Conservation (phyloP, 2,888 invertebrate species). For the Agonopterix heracliana region DNA sequence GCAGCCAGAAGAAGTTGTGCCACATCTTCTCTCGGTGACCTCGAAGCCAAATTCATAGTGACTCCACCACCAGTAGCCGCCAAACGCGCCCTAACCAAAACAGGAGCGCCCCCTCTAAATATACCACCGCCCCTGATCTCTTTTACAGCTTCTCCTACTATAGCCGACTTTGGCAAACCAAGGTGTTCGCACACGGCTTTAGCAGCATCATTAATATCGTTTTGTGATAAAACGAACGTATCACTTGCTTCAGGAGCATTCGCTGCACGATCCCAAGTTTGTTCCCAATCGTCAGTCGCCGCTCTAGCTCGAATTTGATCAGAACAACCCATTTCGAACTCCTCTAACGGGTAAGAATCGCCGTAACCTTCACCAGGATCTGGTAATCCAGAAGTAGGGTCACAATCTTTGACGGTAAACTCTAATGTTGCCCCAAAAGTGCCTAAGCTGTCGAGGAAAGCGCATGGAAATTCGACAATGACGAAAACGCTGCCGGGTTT, state of each 20-base stretch:
- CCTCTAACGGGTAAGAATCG: conserved; percentile 97
- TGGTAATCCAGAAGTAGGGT: conserved; percentile 94
- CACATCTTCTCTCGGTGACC: conserved; percentile 89
- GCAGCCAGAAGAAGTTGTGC: conserved; percentile 91
- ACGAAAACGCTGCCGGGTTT: conserved; percentile 91
- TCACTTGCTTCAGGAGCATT: conserved; percentile 88
- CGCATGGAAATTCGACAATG: conserved; percentile 79
- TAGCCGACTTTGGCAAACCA: conserved; percentile 47
- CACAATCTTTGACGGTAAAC: conserved; percentile 97
- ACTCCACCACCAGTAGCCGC: conserved; percentile 85
- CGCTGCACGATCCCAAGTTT: conserved; percentile 86
- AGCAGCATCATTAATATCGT: conserved; percentile 52
- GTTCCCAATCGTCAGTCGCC: conserved; percentile 63
- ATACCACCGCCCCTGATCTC: conserved; percentile 78
- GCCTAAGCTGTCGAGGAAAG: conserved; percentile 80
- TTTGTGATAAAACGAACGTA: conserved; percentile 89
- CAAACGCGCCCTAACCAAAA: conserved; percentile 90
- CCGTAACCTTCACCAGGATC: conserved; percentile 97
- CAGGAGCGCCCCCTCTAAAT: conserved; percentile 93
- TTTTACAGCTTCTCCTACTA: conserved; percentile 57
- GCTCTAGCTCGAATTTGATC: conserved; percentile 56
- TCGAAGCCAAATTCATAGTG: conserved; percentile 94
- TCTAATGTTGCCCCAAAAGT: conserved; percentile 93
- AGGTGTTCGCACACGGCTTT: conserved; percentile 60
- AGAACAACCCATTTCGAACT: conserved; percentile 69